phyloP scores from a whole-genome alignment of 1,140 invertebrate species.

The Papilio xuthus region DNA sequence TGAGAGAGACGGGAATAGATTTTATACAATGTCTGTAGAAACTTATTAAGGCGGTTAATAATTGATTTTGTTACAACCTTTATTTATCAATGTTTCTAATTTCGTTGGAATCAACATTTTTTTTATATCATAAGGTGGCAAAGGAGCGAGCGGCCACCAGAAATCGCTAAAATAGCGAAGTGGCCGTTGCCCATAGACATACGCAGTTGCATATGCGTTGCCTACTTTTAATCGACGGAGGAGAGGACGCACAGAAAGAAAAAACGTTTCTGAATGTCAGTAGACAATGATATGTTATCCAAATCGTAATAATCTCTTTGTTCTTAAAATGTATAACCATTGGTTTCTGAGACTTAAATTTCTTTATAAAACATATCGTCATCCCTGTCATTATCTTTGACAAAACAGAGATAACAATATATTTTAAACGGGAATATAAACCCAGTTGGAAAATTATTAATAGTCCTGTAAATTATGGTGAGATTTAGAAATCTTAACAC shows the following conservation, averaged over 20 bases:
- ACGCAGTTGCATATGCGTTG: too few relatives aligned
- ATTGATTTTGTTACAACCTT: not conserved
- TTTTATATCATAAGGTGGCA: too few relatives aligned
- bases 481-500: not conserved
- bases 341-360: too few relatives aligned
- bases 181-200: too few relatives aligned
- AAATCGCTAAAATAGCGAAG: too few relatives aligned
- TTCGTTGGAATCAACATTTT: not conserved
- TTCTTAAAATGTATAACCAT: not conserved
- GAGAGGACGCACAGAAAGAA: too few relatives aligned
- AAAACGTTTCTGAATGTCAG: not conserved
- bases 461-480: not conserved
- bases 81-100: slow-evolving; percentile 12
- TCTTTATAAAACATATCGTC: too few relatives aligned
- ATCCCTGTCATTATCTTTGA: too few relatives aligned
- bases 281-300: not conserved
- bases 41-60: too few relatives aligned
- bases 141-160: too few relatives aligned
- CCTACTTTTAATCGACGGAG: too few relatives aligned
- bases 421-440: not conserved
- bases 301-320: not conserved
- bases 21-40: not conserved
- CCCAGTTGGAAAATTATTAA: not conserved
- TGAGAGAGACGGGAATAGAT: not conserved
- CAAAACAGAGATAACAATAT: too few relatives aligned